phyloP scores from a whole-genome alignment of 2,888 invertebrate species.

The Cetonia aurata region DNA sequence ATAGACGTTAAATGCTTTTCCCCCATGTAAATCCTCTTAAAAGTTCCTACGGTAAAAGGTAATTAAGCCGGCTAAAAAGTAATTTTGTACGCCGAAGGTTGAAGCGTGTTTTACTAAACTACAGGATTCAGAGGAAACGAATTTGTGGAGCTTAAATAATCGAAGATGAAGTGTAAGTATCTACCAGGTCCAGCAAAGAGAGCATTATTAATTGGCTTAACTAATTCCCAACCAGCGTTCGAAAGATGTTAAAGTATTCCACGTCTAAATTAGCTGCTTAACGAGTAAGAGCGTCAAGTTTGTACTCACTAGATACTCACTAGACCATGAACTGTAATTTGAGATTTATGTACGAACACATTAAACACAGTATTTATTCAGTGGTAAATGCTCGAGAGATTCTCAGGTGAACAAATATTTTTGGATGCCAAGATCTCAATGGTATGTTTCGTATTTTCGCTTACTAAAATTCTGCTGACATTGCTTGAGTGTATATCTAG shows the following conservation, averaged over 20 bases:
- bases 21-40: too few relatives aligned
- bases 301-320: not conserved
- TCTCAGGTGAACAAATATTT: slow-evolving; percentile 19
- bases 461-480: not conserved
- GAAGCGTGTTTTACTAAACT: too few relatives aligned
- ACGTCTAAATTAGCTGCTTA: slow-evolving; percentile 12
- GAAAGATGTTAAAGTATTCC: not conserved
- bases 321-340: slow-evolving; percentile 11
- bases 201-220: too few relatives aligned
- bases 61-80: too few relatives aligned
- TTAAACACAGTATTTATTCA: slow-evolving; percentile 5
- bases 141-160: too few relatives aligned
- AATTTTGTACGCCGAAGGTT: too few relatives aligned
- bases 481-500: too few relatives aligned
- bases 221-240: not conserved
- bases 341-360: not conserved
- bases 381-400: slow-evolving; percentile 11
- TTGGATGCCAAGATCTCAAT: not conserved
- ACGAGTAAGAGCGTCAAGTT: not conserved
- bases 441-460: not conserved
- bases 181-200: too few relatives aligned
- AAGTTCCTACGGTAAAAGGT: too few relatives aligned
- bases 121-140: too few relatives aligned
- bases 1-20: too few relatives aligned
- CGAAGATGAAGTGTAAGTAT: too few relatives aligned